These are phyloP conservation scores for Allacma fusca DNA, from an alignment of 2,888 invertebrate species.

Conservation along the genomic window DNA sequence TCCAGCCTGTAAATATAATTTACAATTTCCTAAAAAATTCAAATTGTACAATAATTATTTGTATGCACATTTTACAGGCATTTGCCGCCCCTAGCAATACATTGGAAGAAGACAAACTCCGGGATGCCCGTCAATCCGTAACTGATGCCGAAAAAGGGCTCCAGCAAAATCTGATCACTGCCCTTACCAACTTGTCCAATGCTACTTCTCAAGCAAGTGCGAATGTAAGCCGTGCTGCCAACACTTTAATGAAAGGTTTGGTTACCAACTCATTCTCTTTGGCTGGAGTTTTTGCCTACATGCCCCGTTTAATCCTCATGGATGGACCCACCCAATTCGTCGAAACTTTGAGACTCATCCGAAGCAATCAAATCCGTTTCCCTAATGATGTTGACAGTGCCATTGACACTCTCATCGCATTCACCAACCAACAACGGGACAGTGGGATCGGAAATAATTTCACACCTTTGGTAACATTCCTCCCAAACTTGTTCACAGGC, in stretches of 20 bases:
- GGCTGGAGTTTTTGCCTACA: constrained; percentile 58
- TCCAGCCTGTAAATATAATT: too few relatives aligned
- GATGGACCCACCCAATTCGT: constrained; percentile 61
- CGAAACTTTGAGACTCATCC: constrained; percentile 58
- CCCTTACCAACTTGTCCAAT: constrained; percentile 53
- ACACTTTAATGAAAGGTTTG: constrained; percentile 56
- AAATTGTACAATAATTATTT: too few relatives aligned
- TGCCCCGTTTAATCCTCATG: constrained; percentile 59
- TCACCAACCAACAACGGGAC: constrained; percentile 57
- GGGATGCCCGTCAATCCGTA: constrained; percentile 57
- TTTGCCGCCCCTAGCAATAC: background rate
- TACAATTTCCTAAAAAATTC: too few relatives aligned
- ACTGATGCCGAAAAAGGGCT: constrained; percentile 52
- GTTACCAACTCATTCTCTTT: constrained; percentile 56
- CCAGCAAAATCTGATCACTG: constrained; percentile 54
- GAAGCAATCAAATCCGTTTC: constrained; percentile 58
- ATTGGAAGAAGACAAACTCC: constrained; percentile 49
- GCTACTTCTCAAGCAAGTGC: constrained; percentile 54
- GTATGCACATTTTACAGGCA: too few relatives aligned
- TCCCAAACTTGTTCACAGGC: constrained; percentile 59
- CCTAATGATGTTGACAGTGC: constrained; percentile 57
- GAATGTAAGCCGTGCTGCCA: constrained; percentile 58
- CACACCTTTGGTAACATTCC: constrained; percentile 57
- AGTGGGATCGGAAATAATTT: constrained; percentile 58
- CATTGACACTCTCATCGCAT: constrained; percentile 58